Percentiles rank a stretch among this genome's conserved stretches.
phyloP scores from a whole-genome alignment of 2,113 vertebrate species.

The Oryzias javanicus region DNA sequence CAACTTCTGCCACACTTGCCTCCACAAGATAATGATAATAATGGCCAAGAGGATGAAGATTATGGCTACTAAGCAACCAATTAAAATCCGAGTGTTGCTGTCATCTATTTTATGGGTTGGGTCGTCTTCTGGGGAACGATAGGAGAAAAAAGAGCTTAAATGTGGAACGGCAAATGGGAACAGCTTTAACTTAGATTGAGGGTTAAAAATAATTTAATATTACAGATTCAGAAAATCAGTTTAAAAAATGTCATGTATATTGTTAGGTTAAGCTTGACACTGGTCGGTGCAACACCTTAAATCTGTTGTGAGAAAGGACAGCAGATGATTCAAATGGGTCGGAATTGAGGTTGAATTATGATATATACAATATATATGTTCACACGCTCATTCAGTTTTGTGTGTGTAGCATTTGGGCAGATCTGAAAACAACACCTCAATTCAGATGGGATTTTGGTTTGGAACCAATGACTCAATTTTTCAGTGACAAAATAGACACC shows the following conservation, averaged over 20 bases:
- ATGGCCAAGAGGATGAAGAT: slow-evolving; percentile 97
- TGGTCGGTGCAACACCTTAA: too few relatives aligned
- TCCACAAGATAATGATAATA: slow-evolving; percentile 96
- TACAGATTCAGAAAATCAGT: too few relatives aligned
- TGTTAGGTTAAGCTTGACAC: too few relatives aligned
- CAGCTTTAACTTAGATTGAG: background rate
- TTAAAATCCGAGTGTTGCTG: slow-evolving; percentile 94
- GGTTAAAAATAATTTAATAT: too few relatives aligned
- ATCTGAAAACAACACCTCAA: background rate
- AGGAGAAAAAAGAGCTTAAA: slow-evolving; percentile 18
- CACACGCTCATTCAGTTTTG: too few relatives aligned
- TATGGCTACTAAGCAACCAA: slow-evolving; percentile 95
- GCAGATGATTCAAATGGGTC: too few relatives aligned
- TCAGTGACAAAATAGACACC: background rate
- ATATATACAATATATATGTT: too few relatives aligned
- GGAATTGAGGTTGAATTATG: too few relatives aligned
- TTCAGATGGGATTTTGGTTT: background rate
- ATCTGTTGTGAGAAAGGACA: too few relatives aligned
- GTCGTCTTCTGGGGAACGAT: slow-evolving; percentile 72
- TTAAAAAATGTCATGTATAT: too few relatives aligned
- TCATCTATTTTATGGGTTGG: slow-evolving; percentile 94
- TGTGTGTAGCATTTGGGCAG: too few relatives aligned
- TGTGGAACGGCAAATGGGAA: background rate
- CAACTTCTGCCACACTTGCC: slow-evolving; percentile 99
- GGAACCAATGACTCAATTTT: too few relatives aligned